Percentiles rank a stretch among this genome's conserved stretches.
These are phyloP conservation scores for Didymodactylos carnosus DNA, from an alignment of 2,888 invertebrate genomes.

Conservation along the genomic window DNA sequence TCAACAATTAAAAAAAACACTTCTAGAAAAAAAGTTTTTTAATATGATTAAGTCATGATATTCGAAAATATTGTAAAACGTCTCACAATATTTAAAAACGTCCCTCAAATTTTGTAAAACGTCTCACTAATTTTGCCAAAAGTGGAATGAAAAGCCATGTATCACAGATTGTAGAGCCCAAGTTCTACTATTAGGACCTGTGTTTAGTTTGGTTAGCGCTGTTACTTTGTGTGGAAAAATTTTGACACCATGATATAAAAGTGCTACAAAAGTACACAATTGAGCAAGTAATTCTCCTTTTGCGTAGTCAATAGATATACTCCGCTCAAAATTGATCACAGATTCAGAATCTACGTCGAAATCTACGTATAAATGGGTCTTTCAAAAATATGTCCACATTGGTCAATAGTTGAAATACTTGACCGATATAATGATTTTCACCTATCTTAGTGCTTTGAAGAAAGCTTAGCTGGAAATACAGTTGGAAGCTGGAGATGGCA, in stretches of 20 bases:
- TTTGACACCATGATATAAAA: not conserved
- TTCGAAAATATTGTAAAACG: not conserved
- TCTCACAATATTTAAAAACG: no score
- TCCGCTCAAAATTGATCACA: not conserved
- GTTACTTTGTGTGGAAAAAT: not conserved
- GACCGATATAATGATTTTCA: no score
- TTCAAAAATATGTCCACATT: no score
- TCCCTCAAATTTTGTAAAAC: not conserved
- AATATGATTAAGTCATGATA: not conserved
- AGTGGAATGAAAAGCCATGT: not conserved
- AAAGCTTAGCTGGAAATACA: no score
- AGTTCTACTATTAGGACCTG: not conserved
- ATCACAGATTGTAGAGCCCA: not conserved
- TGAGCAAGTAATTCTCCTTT: not conserved
- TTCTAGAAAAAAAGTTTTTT: not conserved
- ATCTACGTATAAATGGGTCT: no score
- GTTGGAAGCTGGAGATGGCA: no score
- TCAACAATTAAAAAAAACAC: not conserved
- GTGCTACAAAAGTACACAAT: not conserved
- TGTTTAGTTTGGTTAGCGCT: not conserved
- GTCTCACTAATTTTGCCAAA: not conserved
- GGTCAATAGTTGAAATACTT: no score
- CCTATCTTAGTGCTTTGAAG: no score
- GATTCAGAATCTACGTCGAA: not conserved
- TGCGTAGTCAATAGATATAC: not conserved